These are phyloP conservation scores for Steinernema feltiae DNA, from an alignment of 1,140 invertebrate genomes.

Conservation along the genomic window DNA sequence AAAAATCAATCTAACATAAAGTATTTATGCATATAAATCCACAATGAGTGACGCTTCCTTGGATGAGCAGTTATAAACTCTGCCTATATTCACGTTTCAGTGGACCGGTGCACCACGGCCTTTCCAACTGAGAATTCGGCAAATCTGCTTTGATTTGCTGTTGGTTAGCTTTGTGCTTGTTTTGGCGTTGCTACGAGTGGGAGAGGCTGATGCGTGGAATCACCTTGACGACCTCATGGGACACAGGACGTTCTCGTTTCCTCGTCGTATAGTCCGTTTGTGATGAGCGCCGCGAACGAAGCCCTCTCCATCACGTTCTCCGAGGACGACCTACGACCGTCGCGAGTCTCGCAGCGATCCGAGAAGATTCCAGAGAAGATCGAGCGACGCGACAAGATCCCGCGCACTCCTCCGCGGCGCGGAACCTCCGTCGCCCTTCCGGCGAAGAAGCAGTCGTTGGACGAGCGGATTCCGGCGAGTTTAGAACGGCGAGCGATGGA, in stretches of 20 bases:
- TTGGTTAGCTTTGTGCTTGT: neutral
- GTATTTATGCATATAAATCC: too few relatives aligned
- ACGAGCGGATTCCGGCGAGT: neutral
- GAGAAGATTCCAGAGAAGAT: conserved; percentile 1
- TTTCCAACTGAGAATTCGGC: too few relatives aligned
- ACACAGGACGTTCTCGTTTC: neutral
- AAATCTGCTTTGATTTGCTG: too few relatives aligned
- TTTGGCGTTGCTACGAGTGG: neutral
- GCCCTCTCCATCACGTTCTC: neutral
- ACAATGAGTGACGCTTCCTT: too few relatives aligned
- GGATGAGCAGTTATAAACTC: too few relatives aligned
- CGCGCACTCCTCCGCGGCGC: neutral
- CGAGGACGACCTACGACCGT: conserved; percentile 1
- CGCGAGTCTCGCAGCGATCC: neutral
- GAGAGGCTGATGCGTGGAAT: neutral
- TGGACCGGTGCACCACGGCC: too few relatives aligned
- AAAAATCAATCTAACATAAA: too few relatives aligned
- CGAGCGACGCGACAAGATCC: neutral
- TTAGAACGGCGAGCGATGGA: neutral
- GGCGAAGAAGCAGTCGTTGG: neutral
- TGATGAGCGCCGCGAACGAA: neutral
- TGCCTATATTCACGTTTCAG: too few relatives aligned
- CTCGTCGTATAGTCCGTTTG: neutral
- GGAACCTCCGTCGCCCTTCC: neutral
- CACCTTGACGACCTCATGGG: neutral